Evolutionary conservation across 2,797 vertebrate genomes (phyloP), one percentile per base, ranked within the genome.

Genomic region (Anableps anableps): DNA sequence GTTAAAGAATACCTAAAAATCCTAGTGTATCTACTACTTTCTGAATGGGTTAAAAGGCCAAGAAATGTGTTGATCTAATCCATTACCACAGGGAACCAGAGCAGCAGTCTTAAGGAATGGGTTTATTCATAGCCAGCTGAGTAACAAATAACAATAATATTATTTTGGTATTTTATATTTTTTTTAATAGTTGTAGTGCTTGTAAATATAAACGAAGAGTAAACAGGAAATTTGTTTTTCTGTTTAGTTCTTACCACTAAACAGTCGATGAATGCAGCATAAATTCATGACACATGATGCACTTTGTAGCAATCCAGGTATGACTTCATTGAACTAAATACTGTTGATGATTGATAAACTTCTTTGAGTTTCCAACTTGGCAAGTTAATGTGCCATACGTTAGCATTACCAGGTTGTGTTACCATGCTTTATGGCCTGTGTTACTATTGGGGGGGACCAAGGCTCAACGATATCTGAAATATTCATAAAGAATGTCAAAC

Each of bases 11-110:
- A 77, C 6, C 50, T 50, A n/a, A 72, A 26, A 5, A 10, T 48
- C 68, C 80, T 55, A 62, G 78, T 83, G 41, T 71, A 16, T 66
- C 2, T 4, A 53, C 60, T 70, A 51, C 41, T 75, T 80, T 41
- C 74, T 72, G 29, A 5, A 29, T 64, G 34, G 47, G n/a, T 80
- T 53, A 77, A 81, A 74, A n/a, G 26, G 43, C 45, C 70, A 38
- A 6, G 75, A 34, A 77, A 74, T 66, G 17, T 48, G 55, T 48
- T 17, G n/a, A 48, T 73, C 14, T 62, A 48, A 78, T 84, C 6
- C 1, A 77, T 76, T 9, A 79, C 73, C 10, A 53, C 45, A 47
- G 19, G 29, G 5, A 21, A 72, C 16, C 50, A 6, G n/a, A 80
- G 29, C 23, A 72, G 38, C 31, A 68, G 34, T 62, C 17, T 31